Evolutionary conservation across 1,140 invertebrate genomes (phyloP).

Genomic region (Pectinophora gossypiella): DNA sequence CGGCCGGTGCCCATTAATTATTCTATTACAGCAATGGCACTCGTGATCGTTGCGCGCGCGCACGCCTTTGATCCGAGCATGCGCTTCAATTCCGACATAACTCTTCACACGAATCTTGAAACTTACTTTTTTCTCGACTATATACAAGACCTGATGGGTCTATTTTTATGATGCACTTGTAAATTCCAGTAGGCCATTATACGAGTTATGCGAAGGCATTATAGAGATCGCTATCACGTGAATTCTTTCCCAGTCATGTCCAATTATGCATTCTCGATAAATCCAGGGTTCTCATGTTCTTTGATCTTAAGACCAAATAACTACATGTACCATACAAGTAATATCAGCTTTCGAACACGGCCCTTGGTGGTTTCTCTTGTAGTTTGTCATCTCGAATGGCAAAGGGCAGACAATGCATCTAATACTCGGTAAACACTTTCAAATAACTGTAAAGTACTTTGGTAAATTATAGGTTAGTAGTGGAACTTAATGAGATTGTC

Average conservation of each 20-base stretch:
- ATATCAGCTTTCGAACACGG: neutral
- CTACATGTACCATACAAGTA: too few species aligned
- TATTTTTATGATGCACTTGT: conserved; percentile 15
- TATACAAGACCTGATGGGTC: conserved; percentile 10
- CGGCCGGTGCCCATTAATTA: conserved; percentile 53
- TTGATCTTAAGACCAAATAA: too few species aligned
- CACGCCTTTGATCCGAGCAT: conserved; percentile 38
- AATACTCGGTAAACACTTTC: neutral
- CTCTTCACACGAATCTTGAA: neutral
- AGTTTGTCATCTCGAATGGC: neutral
- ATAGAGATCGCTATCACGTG: neutral
- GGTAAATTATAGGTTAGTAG: too few species aligned
- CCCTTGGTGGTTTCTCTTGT: neutral
- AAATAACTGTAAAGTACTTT: neutral
- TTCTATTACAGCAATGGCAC: conserved; percentile 53
- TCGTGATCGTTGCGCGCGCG: conserved; percentile 33
- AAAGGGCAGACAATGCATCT: too few species aligned
- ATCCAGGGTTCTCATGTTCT: neutral
- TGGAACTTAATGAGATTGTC: too few species aligned
- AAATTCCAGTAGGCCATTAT: conserved; percentile 18
- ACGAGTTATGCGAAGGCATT: neutral
- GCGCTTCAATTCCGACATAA: conserved; percentile 27
- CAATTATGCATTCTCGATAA: conserved; percentile 4
- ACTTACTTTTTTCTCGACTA: neutral
- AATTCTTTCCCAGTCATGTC: neutral